Evolutionary conservation across 1,140 invertebrate genomes (phyloP).

Genomic region (Drosophila miranda): DNA sequence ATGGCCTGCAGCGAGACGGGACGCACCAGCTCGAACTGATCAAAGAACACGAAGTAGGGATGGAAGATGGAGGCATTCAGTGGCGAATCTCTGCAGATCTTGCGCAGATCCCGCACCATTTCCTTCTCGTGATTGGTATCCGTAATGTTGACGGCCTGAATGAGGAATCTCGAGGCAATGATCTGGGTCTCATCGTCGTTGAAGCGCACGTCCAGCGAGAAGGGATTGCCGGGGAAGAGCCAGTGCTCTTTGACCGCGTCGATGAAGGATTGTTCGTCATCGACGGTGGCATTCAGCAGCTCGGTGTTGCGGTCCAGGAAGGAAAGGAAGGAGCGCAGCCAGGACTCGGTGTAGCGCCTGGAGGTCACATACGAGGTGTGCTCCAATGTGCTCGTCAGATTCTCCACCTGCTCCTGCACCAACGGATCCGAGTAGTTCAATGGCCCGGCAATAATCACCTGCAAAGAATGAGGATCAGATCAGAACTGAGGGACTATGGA

Average conservation of each 20-base stretch:
- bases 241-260: slow-evolving; percentile 89
- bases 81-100: slow-evolving; percentile 89
- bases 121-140: slow-evolving; percentile 95
- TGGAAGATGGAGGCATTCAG: slow-evolving; percentile 96
- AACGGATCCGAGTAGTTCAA: slow-evolving; percentile 92
- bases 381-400: slow-evolving; percentile 90
- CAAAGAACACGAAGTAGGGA: slow-evolving; percentile 97
- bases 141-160: slow-evolving; percentile 94
- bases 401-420: slow-evolving; percentile 91
- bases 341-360: slow-evolving; percentile 94
- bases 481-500: neutral
- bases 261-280: slow-evolving; percentile 89
- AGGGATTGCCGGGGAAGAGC: slow-evolving; percentile 88
- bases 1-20: slow-evolving; percentile 97
- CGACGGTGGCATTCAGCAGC: slow-evolving; percentile 89
- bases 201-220: slow-evolving; percentile 93
- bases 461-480: slow-evolving; percentile 15
- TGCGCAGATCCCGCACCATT: slow-evolving; percentile 91
- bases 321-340: slow-evolving; percentile 92
- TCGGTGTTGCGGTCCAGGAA: slow-evolving; percentile 90
- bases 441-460: slow-evolving; percentile 93
- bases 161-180: slow-evolving; percentile 91
- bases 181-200: slow-evolving; percentile 89
- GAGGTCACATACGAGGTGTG: slow-evolving; percentile 90
- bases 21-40: slow-evolving; percentile 96